Percentiles rank a stretch among this genome's conserved stretches.
Evolutionary conservation across 2,888 invertebrate species (phyloP).

Genomic region (Calliscelio sp.): DNA sequence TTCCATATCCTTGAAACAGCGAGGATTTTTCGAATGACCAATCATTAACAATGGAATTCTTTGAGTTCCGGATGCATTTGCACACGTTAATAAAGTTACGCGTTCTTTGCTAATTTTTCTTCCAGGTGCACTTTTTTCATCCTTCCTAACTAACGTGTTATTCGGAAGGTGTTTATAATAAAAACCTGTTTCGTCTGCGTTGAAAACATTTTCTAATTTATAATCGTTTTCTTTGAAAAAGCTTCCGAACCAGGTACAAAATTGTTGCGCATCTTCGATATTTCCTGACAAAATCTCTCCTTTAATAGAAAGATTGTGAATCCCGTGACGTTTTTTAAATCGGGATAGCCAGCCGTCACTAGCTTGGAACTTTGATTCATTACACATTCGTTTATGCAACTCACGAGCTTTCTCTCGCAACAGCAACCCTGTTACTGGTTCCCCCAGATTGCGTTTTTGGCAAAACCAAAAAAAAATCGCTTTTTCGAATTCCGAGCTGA

Average conservation of each 20-base stretch:
- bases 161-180: neutral
- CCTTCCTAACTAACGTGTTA: neutral
- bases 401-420: conserved; percentile 20
- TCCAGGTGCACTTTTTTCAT: neutral
- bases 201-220: neutral
- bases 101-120: conserved; percentile 6
- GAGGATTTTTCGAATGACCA: neutral
- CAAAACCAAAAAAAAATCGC: conserved; percentile 31
- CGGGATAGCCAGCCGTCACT: conserved; percentile 49
- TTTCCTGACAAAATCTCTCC: neutral
- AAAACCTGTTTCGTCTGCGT: conserved; percentile 1
- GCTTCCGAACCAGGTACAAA: neutral
- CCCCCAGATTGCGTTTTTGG: conserved; percentile 20
- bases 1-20: neutral
- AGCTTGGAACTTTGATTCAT: neutral
- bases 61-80: neutral
- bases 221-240: too few species aligned
- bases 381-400: conserved; percentile 18
- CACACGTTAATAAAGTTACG: neutral
- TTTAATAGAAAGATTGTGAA: neutral
- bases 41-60: neutral
- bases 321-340: conserved; percentile 51
- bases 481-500: conserved; percentile 3
- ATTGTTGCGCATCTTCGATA: neutral
- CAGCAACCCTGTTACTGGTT: conserved; percentile 15